These are phyloP conservation scores for Lamproptera curius DNA, from an alignment of 2,888 invertebrate species.

Conservation along the genomic window DNA sequence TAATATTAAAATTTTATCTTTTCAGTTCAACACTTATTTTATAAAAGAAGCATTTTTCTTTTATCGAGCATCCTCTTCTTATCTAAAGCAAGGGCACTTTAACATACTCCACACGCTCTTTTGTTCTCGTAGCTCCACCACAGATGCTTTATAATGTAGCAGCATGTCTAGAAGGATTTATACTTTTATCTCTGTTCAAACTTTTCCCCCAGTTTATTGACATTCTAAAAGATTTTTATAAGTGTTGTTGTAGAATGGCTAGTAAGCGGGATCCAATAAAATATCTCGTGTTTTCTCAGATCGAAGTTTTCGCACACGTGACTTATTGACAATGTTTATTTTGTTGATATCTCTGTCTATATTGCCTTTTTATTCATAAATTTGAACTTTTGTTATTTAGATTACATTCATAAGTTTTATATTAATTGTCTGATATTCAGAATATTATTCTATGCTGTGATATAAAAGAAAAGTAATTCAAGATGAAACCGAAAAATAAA, in stretches of 20 bases:
- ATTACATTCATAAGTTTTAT: no score
- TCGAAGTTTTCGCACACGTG: neutral
- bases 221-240: neutral
- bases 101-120: conserved; percentile 13
- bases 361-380: no score
- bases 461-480: no score
- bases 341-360: no score
- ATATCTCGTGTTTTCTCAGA: neutral
- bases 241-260: neutral
- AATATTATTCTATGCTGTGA: no score
- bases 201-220: conserved; percentile 1
- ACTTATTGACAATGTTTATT: neutral
- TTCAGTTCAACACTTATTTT: conserved; percentile 3
- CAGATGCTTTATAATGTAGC: conserved; percentile 13
- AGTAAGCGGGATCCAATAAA: neutral
- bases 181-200: conserved; percentile 7
- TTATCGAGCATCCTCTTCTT: conserved; percentile 10
- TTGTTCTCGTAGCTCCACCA: conserved; percentile 13
- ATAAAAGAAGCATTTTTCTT: conserved; percentile 13
- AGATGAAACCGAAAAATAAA: no score
- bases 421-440: no score
- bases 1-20: conserved; percentile 1
- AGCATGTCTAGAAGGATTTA: conserved; percentile 2
- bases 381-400: no score
- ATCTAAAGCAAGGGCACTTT: conserved; percentile 18